Base-by-base conservation (phyloP, 2,888 invertebrate species). In the Andricus curvator region DNA sequence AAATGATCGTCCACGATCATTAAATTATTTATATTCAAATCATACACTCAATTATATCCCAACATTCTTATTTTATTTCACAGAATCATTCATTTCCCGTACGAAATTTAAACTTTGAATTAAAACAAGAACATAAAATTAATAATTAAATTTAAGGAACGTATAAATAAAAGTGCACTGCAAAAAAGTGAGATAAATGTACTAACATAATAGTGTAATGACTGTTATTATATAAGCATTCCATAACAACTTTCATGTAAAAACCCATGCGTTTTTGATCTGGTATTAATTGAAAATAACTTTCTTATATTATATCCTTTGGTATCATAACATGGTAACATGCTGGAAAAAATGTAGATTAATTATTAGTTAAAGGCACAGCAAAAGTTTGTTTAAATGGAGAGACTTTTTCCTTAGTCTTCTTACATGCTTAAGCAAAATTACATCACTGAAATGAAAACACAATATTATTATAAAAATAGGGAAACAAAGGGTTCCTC, bases 221-320 rank as follows among this genome's bases (percentile, higher is more conserved):
- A 68, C 5, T 44, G 6, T 68, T 17, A 48, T 25, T 44, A 70
- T 51, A 48, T 11, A 13, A 74, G 29, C 25, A 70, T 70, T 17
- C 15, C 25, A 17, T 29, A 29, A 51, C 20, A 70, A 17, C 8
- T 4, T 9, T n/a, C 33, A 51, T 20, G 17, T 13, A 25, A 62
- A 9, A 62, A 62, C 25, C 13, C 9, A 60, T n/a, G 56, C 67
- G 4, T n/a, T 41, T 68, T 41, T 48, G 25, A 29, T 51, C 20
- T 37, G 9, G 5, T 29, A 70, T 51, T 20, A 20, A 51, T 29
- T 29, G 15, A 33, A 51, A 70, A 17, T 17, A 51, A 29, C 20
- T 33, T 15, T 48, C 29, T 56, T 56, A 62, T 62, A 62, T 48
- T 15, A 17, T 74, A 33, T 74, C 74, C 51, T 74, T 74, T 74